These are phyloP conservation scores for Trematocara unimaculatum DNA, from an alignment of 2,113 vertebrate species.

Conservation along the genomic window DNA sequence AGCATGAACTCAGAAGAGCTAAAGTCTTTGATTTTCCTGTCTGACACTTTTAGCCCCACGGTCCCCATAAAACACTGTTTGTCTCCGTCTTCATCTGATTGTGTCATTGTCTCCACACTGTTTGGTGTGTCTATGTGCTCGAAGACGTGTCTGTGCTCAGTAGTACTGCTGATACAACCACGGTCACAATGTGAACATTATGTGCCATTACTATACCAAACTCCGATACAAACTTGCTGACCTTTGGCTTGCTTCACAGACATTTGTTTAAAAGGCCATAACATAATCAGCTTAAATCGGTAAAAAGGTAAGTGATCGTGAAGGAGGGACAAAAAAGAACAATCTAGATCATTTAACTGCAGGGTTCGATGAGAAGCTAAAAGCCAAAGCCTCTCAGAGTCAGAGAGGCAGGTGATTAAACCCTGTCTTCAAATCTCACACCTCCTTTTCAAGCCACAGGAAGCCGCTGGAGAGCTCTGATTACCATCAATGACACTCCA, in stretches of 20 bases:
- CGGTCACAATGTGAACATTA: neutral
- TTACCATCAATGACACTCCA: constrained; percentile 59
- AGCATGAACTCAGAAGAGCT: constrained; percentile 17
- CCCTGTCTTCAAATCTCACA: constrained; percentile 31
- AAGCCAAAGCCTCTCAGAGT: neutral
- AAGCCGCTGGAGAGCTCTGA: constrained; percentile 49
- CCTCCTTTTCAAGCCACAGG: constrained; percentile 15
- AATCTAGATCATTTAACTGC: constrained; percentile 25
- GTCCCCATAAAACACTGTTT: constrained; percentile 1
- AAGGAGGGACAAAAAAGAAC: neutral
- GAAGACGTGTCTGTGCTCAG: neutral
- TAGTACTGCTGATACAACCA: neutral
- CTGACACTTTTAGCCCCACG: constrained; percentile 37
- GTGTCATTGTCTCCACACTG: neutral
- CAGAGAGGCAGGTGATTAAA: constrained; percentile 37
- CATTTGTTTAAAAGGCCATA: neutral
- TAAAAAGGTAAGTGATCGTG: neutral
- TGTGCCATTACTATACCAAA: neutral
- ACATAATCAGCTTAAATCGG: neutral
- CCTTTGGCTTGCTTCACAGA: neutral
- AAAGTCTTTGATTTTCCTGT: constrained; percentile 47
- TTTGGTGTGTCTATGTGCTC: neutral
- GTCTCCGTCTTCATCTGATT: constrained; percentile 1
- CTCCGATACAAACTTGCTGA: neutral
- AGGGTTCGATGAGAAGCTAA: constrained; percentile 8